These are phyloP conservation scores for Labroides dimidiatus DNA, from an alignment of 2,797 vertebrate species.

Conservation along the genomic window DNA sequence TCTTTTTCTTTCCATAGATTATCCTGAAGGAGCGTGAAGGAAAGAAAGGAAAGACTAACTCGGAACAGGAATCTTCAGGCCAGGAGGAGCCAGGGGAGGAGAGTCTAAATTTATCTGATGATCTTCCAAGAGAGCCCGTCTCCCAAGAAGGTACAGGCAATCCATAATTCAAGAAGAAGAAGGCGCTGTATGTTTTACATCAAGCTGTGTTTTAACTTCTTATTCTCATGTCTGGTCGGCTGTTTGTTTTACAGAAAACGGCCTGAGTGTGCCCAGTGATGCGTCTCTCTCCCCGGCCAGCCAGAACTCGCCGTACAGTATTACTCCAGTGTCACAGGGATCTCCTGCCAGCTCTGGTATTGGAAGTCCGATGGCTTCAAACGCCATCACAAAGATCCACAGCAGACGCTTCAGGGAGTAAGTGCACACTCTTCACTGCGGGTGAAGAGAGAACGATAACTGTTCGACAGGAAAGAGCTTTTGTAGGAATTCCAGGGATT, in stretches of 20 bases:
- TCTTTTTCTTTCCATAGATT: constrained; percentile 83
- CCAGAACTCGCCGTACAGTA: constrained; percentile 98
- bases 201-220: not conserved
- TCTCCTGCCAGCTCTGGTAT: constrained; percentile 97
- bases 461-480: constrained; percentile 7
- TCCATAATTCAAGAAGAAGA: not conserved
- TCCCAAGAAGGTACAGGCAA: constrained; percentile 90
- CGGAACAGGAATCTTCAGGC: constrained; percentile 86
- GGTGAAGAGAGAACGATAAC: not conserved
- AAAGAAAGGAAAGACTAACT: constrained; percentile 92
- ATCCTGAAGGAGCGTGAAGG: constrained; percentile 98
- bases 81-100: constrained; percentile 89
- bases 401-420: constrained; percentile 99
- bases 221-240: constrained; percentile 4
- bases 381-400: constrained; percentile 98
- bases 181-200: not conserved
- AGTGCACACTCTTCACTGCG: constrained; percentile 65
- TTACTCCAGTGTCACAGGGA: constrained; percentile 98
- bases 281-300: constrained; percentile 96
- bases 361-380: constrained; percentile 97
- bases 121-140: constrained; percentile 88
- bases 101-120: constrained; percentile 86
- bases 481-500: constrained; percentile 27
- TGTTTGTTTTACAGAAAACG: constrained; percentile 86
- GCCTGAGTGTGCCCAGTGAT: constrained; percentile 95